Base-by-base conservation (phyloP, 2,888 invertebrate genomes). In the Eupsilia transversa region DNA sequence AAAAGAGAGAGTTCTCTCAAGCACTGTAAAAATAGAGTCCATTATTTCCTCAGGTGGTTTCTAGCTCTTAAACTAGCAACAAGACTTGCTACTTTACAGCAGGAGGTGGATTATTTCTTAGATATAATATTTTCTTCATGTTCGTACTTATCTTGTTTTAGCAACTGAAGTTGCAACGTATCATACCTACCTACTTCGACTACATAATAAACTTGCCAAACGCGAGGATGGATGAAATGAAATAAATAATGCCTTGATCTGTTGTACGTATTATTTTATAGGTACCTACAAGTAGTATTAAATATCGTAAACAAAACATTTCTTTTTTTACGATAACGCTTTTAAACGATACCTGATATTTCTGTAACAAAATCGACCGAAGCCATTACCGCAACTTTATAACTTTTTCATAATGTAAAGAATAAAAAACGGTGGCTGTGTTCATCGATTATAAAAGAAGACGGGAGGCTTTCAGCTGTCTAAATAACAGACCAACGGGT, bases 401-500 rank as follows among this genome's bases (percentile, higher is more conserved):
- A 84, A 61, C 49, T 66, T 79, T 76, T 52, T 72, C 14, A 64
- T 63, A 46, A 59, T 56, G 35, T 57, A 17, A 73, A 72, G 43
- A 52, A 49, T 30, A 63, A 77, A 77, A 80, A 66, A 52, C 23
- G 35, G 49, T 14, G 35, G 41, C 60, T 64, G 54, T 74, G 79
- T 77, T 75, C 63, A 74, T 76, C 60, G 64, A 79, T 86, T 72
- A n/a, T n/a, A 80, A 81, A 78, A 27, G 70, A 64, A 64, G 64
- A 73, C 52, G 69, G 64, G 60, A 79, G 64, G 83, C 79, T 86
- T 84, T 78, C 77, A 82, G 73, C 71, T 83, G 75, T 86, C 79
- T 82, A 83, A 87, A 88, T 84, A 88, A 84, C 72, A 82, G 77
- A 75, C 74, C 67, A 76, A 77, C 30, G 77, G 84, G 77, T 83